Evolutionary conservation across 2,888 invertebrate genomes (phyloP).

Genomic region (Coelinius sp.): DNA sequence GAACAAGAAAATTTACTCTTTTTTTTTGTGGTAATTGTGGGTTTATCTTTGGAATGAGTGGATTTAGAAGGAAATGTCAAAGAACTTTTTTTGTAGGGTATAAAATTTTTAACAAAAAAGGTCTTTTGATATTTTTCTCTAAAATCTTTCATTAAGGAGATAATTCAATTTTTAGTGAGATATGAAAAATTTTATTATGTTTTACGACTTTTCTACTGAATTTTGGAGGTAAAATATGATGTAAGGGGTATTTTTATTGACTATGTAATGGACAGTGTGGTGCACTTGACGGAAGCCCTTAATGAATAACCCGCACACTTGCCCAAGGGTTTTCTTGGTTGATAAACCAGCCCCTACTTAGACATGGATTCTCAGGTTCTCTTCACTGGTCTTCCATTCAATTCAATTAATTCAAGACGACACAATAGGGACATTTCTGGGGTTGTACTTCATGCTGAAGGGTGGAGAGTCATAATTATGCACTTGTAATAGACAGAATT

Average conservation of each 20-base stretch:
- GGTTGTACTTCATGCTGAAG: slow-evolving; percentile 28
- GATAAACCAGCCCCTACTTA: neutral
- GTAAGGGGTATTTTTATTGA: neutral
- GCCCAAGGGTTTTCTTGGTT: neutral
- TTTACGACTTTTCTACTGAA: too few species aligned
- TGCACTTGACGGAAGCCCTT: slow-evolving; percentile 2
- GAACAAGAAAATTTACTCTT: too few species aligned
- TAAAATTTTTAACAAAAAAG: too few species aligned
- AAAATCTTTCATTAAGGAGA: too few species aligned
- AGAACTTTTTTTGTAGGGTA: too few species aligned
- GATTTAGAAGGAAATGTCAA: too few species aligned
- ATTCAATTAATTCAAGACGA: slow-evolving; percentile 64
- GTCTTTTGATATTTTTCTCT: too few species aligned
- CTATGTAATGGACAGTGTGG: neutral
- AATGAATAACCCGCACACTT: neutral
- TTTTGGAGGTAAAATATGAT: neutral
- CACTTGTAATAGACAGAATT: neutral
- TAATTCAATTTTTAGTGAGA: too few species aligned
- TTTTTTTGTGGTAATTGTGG: too few species aligned
- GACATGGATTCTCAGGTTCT: neutral
- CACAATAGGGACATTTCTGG: slow-evolving; percentile 50
- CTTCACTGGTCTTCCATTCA: slow-evolving; percentile 47
- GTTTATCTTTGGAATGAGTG: too few species aligned
- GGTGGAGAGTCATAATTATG: neutral
- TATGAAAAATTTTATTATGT: too few species aligned